Conservation (phyloP, 1,140 invertebrate genomes). For the Drosophila orosa region DNA sequence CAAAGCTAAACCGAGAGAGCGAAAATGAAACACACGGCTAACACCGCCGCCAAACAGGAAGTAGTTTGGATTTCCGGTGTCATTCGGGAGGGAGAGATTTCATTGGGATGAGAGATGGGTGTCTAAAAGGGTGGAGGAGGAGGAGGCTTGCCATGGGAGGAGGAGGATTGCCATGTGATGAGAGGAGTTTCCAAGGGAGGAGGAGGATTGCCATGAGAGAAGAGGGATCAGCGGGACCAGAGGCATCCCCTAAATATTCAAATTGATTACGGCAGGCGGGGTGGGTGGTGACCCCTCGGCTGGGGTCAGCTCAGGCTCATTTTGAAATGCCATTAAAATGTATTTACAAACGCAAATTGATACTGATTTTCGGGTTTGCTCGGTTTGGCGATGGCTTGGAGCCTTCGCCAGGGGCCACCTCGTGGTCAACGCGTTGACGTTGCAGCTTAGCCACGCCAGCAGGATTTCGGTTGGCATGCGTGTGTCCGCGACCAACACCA, state of each 20-base stretch:
- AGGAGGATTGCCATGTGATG: too few species aligned
- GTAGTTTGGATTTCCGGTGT: slow-evolving; percentile 83
- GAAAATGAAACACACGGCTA: slow-evolving; percentile 72
- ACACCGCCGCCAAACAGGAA: slow-evolving; percentile 72
- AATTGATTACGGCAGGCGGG: slow-evolving; percentile 68
- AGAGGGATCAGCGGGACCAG: too few species aligned
- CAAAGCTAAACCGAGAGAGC: slow-evolving; percentile 62
- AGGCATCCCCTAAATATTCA: slow-evolving; percentile 56
- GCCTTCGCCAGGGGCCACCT: slow-evolving; percentile 1
- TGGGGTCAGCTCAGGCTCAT: slow-evolving; percentile 61
- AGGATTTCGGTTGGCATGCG: slow-evolving; percentile 49
- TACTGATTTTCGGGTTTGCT: slow-evolving; percentile 71
- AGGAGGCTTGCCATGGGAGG: not conserved
- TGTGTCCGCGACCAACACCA: slow-evolving; percentile 1
- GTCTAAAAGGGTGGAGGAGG: too few species aligned
- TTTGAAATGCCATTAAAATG: slow-evolving; percentile 83
- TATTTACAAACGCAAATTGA: slow-evolving; percentile 83
- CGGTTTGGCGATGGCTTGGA: not conserved
- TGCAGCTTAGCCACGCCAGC: slow-evolving; percentile 58
- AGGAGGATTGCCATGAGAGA: too few species aligned
- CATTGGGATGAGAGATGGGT: not conserved
- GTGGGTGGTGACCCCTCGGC: not conserved
- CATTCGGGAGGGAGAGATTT: slow-evolving; percentile 30
- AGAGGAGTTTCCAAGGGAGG: not conserved
- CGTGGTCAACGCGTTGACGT: slow-evolving; percentile 62